phyloP scores from a whole-genome alignment of 2,888 invertebrate genomes.

The Torymus aiolomorphi region DNA sequence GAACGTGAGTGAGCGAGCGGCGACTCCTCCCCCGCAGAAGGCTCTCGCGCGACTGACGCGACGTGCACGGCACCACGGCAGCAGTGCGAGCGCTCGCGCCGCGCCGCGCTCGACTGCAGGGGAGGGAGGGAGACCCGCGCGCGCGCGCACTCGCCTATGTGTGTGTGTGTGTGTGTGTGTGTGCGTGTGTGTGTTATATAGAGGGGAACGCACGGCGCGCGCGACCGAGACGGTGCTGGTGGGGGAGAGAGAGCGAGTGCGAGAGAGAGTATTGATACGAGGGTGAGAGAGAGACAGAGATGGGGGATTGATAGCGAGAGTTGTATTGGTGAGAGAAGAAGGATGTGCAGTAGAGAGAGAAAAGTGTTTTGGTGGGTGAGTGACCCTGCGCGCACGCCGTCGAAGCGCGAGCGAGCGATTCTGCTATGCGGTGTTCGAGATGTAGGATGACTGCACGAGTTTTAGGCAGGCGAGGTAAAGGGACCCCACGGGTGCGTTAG shows the following conservation, averaged over 20 bases:
- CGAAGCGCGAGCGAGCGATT: too few relatives aligned
- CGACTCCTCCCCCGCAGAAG: slow-evolving; percentile 73
- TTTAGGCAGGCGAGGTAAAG: too few relatives aligned
- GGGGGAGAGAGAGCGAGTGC: slow-evolving; percentile 69
- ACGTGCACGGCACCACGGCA: slow-evolving; percentile 54
- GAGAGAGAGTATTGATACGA: slow-evolving; percentile 37
- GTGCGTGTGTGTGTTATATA: too few relatives aligned
- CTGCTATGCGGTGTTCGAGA: too few relatives aligned
- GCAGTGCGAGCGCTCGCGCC: too few relatives aligned
- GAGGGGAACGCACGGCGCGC: background rate
- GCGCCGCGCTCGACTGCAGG: background rate
- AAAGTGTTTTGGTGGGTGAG: too few relatives aligned
- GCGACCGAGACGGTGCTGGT: slow-evolving; percentile 69
- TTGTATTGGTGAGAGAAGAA: slow-evolving; percentile 27
- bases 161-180: too few relatives aligned
- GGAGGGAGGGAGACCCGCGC: background rate
- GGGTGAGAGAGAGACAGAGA: slow-evolving; percentile 57
- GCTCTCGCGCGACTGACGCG: slow-evolving; percentile 75
- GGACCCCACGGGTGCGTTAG: too few relatives aligned
- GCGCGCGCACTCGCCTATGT: background rate
- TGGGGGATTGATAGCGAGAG: slow-evolving; percentile 11
- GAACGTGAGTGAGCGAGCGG: background rate
- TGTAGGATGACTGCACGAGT: too few relatives aligned
- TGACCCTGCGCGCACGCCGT: too few relatives aligned
- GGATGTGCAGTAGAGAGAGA: background rate